Base-by-base conservation (phyloP, 2,888 invertebrate genomes). In the Drosophila aldrichi region DNA sequence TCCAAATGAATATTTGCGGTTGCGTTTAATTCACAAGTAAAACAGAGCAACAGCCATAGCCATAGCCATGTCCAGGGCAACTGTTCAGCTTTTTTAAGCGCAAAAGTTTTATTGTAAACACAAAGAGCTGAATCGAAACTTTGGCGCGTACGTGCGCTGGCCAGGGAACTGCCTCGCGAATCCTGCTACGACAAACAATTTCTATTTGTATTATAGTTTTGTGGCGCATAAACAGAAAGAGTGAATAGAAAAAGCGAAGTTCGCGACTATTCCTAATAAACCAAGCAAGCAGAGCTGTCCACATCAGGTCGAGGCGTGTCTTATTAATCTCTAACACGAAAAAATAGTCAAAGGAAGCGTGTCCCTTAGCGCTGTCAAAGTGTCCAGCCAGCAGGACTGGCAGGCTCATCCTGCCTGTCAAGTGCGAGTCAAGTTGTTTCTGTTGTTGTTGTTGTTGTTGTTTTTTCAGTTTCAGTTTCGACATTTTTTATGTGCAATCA, bases 1-100 rank as follows among this genome's bases (percentile, higher is more conserved):
- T 90, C 89, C 90, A 92, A 92, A 92, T 92, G 92, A 92, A 92
- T 92, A 92, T 92, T 92, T 92, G 92, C 92, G 92, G 92, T 92
- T 89, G 84, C 92, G 91, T 90, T 92, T 92, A 92, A 92, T 92
- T 92, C 92, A 92, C 92, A 92, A 92, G 91, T 91, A 90, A 90
- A 91, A 91, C 55, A 55, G 82, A 91, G 38, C 22, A 54, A 38
- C 36, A 36, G 32, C 51, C n/a, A 32, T 43, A 10, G 32, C 32
- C 32, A 29, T 5, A 29, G 29, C 5, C 29, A 3, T 29, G 8
- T 8, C 32, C 32, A 10, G 32, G 34, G 77, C 80, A 78, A 77
- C 83, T 79, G n/a, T 59, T 41, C 6, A 25, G 49, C 10, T 73
- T 67, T 66, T 76, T 71, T 85, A 67, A 81, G 76, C 61, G 68